Evolutionary conservation across 2,888 invertebrate species (phyloP).

Genomic region (Caradrina kadenii): DNA sequence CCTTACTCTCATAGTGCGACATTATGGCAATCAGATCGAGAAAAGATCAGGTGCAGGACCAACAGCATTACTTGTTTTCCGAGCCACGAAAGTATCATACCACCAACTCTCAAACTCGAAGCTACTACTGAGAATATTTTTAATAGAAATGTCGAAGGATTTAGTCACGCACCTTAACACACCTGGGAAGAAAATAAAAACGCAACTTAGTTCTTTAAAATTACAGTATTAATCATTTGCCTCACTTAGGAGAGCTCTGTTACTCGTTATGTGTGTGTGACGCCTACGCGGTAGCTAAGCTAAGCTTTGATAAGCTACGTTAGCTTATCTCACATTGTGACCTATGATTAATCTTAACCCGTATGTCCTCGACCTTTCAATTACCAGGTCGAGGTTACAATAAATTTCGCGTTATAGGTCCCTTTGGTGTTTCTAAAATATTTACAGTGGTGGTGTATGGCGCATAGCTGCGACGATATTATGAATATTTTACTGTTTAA

Average conservation of each 20-base stretch:
- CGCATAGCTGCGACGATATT: not conserved
- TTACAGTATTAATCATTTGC: not conserved
- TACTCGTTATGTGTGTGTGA: not conserved
- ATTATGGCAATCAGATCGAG: no score
- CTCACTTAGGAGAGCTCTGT: not conserved
- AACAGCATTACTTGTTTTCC: no score
- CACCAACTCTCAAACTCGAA: no score
- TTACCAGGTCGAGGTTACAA: conserved; percentile 50
- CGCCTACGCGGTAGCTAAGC: not conserved
- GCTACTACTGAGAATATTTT: no score
- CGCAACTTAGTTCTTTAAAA: not conserved
- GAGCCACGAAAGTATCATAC: no score
- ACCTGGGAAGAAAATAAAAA: no score
- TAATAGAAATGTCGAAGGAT: no score
- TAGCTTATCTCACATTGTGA: not conserved
- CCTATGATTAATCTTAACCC: conserved; percentile 14
- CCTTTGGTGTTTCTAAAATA: conserved; percentile 40
- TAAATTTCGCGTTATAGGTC: conserved; percentile 53
- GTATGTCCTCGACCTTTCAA: conserved; percentile 46
- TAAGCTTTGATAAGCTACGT: not conserved
- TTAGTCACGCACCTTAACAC: no score
- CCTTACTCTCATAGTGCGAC: no score
- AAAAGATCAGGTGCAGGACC: no score
- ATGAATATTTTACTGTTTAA: conserved; percentile 19
- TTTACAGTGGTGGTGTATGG: conserved; percentile 22